Base-by-base conservation (phyloP, 2,888 invertebrate genomes). In the Ametastegia equiseti region DNA sequence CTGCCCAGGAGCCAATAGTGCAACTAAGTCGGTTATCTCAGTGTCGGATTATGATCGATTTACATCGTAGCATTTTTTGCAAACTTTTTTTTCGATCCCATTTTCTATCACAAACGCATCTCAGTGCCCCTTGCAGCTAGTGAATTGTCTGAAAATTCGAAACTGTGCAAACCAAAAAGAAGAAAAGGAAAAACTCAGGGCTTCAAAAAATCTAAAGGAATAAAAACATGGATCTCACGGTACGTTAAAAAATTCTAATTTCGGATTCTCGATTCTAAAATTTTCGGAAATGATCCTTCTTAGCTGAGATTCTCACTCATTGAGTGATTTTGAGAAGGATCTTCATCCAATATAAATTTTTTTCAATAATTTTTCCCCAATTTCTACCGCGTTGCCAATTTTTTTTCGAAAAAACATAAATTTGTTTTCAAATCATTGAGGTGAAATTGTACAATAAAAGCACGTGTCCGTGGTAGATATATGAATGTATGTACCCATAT, bases 221-320 rank as follows among this genome's bases (percentile, higher is more conserved):
- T 67, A 67, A n/a, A 39, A 67, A 39, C 7, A 67, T 67, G 67
- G 27, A 39, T 15, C 19, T 36, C 67, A 67, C 39, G 67, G 67
- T 67, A 67, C 3, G 67, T 67, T 65, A 11, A 6, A n/a, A 65
- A 1, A 36, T 7, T 65, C 15, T 13, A n/a, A 67, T 39, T 67
- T 54, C 54, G 11, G 54, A 54, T 54, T 13, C 50, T 50, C 19
- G 15, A 50, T 3, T n/a, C 9, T 5, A 42, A 42, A 42, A 42
- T 42, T 42, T 42, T 42, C 9, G 42, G 9, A 42, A 42, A 42
- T 42, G 42, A 42, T 42, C 9, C 42, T 42, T 42, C 42, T 5
- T 42, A 5, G 42, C 42, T 6, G 42, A 9, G n/a, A n/a, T n/a
- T n/a, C n/a, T n/a, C n/a, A n/a, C n/a, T n/a, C n/a, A n/a, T n/a